Conservation (phyloP, 1,140 invertebrate genomes). For the Danaus plexippus region DNA sequence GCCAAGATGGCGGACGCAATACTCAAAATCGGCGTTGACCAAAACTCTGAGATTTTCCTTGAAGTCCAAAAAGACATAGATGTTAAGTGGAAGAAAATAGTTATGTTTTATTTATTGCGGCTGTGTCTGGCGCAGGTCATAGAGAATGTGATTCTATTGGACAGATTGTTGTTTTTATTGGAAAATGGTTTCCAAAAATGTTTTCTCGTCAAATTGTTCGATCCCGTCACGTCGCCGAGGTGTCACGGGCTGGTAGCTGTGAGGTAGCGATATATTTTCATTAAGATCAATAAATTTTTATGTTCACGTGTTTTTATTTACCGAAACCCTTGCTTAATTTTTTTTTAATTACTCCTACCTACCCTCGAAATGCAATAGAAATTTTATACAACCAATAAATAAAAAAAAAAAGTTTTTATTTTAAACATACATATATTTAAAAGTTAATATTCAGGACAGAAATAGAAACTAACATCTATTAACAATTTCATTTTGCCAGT, state of each 20-base stretch:
- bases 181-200: constrained; percentile 77
- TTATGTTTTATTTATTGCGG: constrained; percentile 86
- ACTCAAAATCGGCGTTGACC: constrained; percentile 59
- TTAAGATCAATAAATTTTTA: constrained; percentile 4
- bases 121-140: constrained; percentile 86
- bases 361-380: not conserved
- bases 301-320: not conserved
- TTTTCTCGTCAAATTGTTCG: constrained; percentile 81
- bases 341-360: not conserved
- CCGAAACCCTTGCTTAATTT: not conserved
- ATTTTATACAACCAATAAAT: not conserved
- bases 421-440: too few relatives aligned
- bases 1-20: constrained; percentile 75
- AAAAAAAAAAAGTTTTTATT: not conserved
- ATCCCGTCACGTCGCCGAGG: constrained; percentile 83
- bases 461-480: too few relatives aligned
- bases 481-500: too few relatives aligned
- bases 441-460: too few relatives aligned
- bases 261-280: constrained; percentile 24
- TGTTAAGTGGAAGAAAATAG: constrained; percentile 75
- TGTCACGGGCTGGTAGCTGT: constrained; percentile 80
- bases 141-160: constrained; percentile 87
- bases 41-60: constrained; percentile 65
- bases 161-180: constrained; percentile 85
- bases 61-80: constrained; percentile 65